These are phyloP conservation scores for Anarsia innoxiella DNA, from an alignment of 2,888 invertebrate genomes.

Conservation along the genomic window DNA sequence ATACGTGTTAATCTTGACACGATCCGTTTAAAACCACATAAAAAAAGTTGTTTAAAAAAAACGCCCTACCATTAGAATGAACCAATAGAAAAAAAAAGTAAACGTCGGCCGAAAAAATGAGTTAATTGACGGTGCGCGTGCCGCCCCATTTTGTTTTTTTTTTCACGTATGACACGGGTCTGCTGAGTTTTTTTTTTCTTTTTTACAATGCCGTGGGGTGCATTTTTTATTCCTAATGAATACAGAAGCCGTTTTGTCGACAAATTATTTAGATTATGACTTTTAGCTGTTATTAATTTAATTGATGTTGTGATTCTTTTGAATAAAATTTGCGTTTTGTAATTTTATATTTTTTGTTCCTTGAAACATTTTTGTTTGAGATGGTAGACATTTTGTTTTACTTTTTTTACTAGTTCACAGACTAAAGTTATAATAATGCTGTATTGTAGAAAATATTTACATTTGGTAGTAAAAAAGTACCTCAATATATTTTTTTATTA, in stretches of 20 bases:
- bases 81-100: conserved; percentile 59
- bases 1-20: conserved; percentile 54
- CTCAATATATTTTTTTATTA: no score
- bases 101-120: conserved; percentile 47
- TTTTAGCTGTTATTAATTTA: conserved; percentile 34
- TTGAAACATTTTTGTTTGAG: no score
- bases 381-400: no score
- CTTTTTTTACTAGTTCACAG: no score
- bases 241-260: conserved; percentile 32
- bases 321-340: neutral
- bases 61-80: conserved; percentile 44
- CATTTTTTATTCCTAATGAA: conserved; percentile 56
- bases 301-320: neutral
- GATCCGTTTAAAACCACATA: conserved; percentile 34
- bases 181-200: conserved; percentile 29
- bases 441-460: no score
- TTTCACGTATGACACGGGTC: conserved; percentile 32
- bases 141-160: conserved; percentile 54
- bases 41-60: conserved; percentile 43
- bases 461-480: no score
- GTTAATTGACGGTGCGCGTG: conserved; percentile 66
- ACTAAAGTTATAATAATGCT: no score
- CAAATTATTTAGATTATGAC: conserved; percentile 58
- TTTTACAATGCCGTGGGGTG: conserved; percentile 44
- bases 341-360: neutral